Conservation (phyloP, 2,113 vertebrate genomes). For the Heterochromis multidens region DNA sequence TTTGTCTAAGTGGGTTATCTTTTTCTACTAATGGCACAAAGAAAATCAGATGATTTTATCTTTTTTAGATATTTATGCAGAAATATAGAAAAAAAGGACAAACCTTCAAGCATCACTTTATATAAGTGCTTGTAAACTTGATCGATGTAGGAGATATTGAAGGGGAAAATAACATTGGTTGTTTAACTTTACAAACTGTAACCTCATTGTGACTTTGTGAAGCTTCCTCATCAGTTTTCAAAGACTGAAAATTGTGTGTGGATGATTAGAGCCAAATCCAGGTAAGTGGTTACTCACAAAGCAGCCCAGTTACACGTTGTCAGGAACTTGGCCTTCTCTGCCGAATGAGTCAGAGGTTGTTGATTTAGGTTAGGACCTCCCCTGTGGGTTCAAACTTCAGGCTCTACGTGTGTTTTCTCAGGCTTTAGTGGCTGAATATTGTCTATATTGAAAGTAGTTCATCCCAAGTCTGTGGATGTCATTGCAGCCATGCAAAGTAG, state of each 20-base stretch:
- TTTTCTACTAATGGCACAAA: fast-evolving
- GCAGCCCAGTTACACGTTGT: background rate
- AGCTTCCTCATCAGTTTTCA: background rate
- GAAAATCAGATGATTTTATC: background rate
- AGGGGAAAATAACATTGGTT: background rate
- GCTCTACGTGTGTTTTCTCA: background rate
- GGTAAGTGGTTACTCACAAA: background rate
- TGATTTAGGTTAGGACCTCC: background rate
- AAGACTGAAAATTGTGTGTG: background rate
- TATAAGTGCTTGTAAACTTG: background rate
- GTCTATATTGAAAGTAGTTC: background rate
- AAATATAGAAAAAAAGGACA: background rate
- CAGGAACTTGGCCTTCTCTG: background rate
- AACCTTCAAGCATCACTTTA: background rate
- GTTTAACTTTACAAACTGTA: background rate
- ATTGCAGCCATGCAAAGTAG: background rate
- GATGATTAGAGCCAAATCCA: background rate
- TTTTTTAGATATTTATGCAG: background rate
- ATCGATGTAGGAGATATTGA: background rate
- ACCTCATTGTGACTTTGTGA: background rate
- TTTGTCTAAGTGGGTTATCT: background rate
- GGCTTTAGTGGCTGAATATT: background rate
- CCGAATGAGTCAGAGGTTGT: background rate
- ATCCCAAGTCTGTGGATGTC: background rate
- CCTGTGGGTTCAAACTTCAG: background rate